Evolutionary conservation across 2,113 vertebrate genomes (phyloP).

Genomic region (Catharus minimus): DNA sequence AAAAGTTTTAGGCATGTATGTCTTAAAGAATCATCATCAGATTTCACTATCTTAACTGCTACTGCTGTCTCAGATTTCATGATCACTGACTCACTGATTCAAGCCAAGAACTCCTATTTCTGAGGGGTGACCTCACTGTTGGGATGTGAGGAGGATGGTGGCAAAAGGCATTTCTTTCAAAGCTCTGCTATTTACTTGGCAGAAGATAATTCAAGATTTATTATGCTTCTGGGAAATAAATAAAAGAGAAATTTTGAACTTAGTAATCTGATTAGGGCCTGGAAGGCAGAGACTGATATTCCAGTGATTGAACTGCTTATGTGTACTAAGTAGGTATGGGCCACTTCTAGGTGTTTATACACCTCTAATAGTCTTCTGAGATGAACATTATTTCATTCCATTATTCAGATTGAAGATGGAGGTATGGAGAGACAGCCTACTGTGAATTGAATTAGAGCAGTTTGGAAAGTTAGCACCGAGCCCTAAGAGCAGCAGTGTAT

Average conservation of each 20-base stretch:
- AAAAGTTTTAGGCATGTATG: conserved; percentile 10
- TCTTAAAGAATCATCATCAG: conserved; percentile 37
- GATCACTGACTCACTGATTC: conserved; percentile 50
- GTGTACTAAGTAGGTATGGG: background rate
- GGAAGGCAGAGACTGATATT: background rate
- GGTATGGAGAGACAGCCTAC: background rate
- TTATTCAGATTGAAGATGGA: background rate
- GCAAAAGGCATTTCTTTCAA: background rate
- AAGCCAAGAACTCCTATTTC: conserved; percentile 49
- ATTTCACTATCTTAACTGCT: conserved; percentile 36
- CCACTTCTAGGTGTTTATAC: background rate
- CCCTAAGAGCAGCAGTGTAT: background rate
- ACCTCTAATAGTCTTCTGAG: background rate
- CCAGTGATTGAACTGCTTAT: background rate
- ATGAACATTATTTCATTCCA: background rate
- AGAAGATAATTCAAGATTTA: background rate
- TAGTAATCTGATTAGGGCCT: background rate
- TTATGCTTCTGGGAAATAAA: background rate
- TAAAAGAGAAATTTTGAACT: background rate
- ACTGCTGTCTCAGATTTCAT: conserved; percentile 26
- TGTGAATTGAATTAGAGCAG: background rate
- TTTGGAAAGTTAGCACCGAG: background rate
- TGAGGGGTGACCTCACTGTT: conserved; percentile 33
- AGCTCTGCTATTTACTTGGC: background rate
- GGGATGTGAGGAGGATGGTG: background rate